A percentile compares a stretch with the other conserved stretches of the same genome.
These are phyloP conservation scores for Leptodactylus fallax DNA, from an alignment of 2,797 vertebrate species.

Conservation along the genomic window DNA sequence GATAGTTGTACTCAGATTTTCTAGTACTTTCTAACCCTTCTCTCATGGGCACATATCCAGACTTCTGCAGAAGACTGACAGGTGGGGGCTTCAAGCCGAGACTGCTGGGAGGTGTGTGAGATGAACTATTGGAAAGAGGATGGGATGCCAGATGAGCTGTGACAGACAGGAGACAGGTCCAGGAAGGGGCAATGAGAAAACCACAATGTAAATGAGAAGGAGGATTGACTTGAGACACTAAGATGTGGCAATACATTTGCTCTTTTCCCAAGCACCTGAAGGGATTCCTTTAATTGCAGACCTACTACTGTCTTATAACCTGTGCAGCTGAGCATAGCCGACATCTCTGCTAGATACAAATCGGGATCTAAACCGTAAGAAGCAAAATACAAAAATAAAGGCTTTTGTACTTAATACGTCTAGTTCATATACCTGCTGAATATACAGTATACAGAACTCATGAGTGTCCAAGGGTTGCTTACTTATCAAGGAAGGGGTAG, in stretches of 20 bases:
- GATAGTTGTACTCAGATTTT: constrained; percentile 42
- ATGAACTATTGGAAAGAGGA: constrained; percentile 55
- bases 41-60: constrained; percentile 54
- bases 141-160: constrained; percentile 53
- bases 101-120: constrained; percentile 55
- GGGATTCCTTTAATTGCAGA: constrained; percentile 54
- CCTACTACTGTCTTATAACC: constrained; percentile 18
- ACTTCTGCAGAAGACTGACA: constrained; percentile 59
- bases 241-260: constrained; percentile 50
- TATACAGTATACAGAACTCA: too few relatives aligned
- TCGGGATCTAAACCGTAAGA: background rate
- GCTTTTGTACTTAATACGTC: background rate
- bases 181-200: constrained; percentile 57
- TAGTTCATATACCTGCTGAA: too few relatives aligned
- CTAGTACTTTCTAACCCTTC: constrained; percentile 28
- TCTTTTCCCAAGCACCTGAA: constrained; percentile 43
- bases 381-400: background rate
- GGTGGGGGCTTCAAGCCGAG: constrained; percentile 53
- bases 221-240: constrained; percentile 51
- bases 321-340: constrained; percentile 10
- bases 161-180: constrained; percentile 59
- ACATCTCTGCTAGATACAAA: background rate
- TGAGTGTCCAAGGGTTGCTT: too few relatives aligned
- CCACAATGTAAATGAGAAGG: constrained; percentile 59
- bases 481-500: too few relatives aligned